Evolutionary conservation across 2,113 vertebrate genomes (phyloP).

Genomic region (Sylvilagus bachmani): DNA sequence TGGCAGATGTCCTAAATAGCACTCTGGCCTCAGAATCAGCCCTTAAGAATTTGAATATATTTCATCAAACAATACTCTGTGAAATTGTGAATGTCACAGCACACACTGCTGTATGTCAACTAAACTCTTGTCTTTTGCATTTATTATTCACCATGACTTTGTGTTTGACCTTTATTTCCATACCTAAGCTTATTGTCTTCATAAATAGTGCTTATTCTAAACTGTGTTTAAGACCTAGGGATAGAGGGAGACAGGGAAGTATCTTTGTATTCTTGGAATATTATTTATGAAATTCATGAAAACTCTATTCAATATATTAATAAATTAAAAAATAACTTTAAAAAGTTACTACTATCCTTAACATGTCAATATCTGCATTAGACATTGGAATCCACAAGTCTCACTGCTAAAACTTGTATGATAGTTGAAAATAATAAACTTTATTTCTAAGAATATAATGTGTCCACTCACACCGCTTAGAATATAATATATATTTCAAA

Average conservation of each 20-base stretch:
- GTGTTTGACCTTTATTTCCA: background rate
- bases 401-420: background rate
- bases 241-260: too few relatives aligned
- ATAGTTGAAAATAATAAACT: background rate
- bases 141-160: background rate
- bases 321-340: too few relatives aligned
- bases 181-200: background rate
- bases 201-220: background rate
- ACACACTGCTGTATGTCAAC: fast-evolving
- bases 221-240: background rate
- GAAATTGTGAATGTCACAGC: background rate
- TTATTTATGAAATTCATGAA: too few relatives aligned
- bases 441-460: background rate
- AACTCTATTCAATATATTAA: too few relatives aligned
- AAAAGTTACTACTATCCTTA: background rate
- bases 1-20: too few relatives aligned
- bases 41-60: background rate
- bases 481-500: constrained; percentile 1
- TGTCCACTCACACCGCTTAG: background rate
- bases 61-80: background rate
- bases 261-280: too few relatives aligned
- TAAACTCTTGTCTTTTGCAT: background rate
- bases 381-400: background rate
- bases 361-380: background rate
- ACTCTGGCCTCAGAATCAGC: too few relatives aligned